Conservation (phyloP, 2,113 vertebrate genomes). For the Lanius ludovicianus region DNA sequence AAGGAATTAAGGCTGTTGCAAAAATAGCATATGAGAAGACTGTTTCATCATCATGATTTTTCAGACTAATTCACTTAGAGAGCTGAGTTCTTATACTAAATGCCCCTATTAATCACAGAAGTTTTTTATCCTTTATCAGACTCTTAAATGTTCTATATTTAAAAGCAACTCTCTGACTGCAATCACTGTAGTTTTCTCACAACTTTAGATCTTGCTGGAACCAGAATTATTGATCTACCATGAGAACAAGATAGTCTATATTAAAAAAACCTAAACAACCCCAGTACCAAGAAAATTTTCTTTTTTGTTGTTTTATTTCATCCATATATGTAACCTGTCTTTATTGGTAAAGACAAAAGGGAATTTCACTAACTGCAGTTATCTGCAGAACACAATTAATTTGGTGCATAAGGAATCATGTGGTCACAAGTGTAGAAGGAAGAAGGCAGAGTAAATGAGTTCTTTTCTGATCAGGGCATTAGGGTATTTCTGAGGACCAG, state of each 20-base stretch:
- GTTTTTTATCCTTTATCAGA: neutral
- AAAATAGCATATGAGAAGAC: neutral
- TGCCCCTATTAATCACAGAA: neutral
- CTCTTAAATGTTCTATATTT: neutral
- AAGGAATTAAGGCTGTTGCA: neutral
- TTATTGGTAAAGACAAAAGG: neutral
- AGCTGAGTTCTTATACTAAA: neutral
- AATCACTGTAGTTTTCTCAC: neutral
- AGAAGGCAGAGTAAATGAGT: neutral
- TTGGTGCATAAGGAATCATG: neutral
- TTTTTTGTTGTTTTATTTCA: neutral
- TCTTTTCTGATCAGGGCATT: neutral
- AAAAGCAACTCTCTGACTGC: neutral
- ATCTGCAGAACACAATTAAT: neutral
- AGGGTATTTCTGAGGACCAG: neutral
- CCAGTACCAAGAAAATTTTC: neutral
- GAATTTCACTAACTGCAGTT: neutral
- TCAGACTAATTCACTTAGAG: neutral
- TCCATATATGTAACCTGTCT: neutral
- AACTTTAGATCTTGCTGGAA: neutral
- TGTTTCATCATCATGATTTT: neutral
- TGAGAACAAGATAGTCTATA: neutral
- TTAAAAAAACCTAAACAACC: fast-evolving
- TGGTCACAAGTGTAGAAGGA: neutral
- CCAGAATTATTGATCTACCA: neutral